Conservation (phyloP, 2,888 invertebrate species). For the Drosophila rellima region DNA sequence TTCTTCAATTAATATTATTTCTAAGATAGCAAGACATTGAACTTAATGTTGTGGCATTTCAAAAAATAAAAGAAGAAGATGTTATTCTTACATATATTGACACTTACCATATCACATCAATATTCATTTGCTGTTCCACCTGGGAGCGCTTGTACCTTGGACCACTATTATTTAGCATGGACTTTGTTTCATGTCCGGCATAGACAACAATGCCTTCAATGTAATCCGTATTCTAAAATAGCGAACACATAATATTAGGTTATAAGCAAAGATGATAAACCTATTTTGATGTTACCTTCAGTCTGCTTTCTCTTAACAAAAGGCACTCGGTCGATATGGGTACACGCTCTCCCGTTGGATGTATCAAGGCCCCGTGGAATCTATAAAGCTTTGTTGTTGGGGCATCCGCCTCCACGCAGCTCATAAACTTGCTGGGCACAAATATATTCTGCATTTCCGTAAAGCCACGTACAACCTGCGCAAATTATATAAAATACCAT, state of each 20-base stretch:
- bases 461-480: slow-evolving; percentile 85
- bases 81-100: not conserved
- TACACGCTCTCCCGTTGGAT: slow-evolving; percentile 91
- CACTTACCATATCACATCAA: slow-evolving; percentile 95
- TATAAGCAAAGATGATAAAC: not conserved
- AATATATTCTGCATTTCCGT: slow-evolving; percentile 89
- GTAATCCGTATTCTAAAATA: slow-evolving; percentile 93
- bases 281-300: slow-evolving; percentile 86
- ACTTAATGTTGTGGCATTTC: not conserved
- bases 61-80: too few relatives aligned
- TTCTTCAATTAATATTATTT: not conserved
- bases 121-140: slow-evolving; percentile 97
- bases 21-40: not conserved
- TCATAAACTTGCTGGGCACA: slow-evolving; percentile 92
- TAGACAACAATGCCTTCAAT: slow-evolving; percentile 98
- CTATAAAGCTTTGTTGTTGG: slow-evolving; percentile 98
- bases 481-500: slow-evolving; percentile 23
- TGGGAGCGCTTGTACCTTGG: slow-evolving; percentile 97
- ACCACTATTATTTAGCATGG: slow-evolving; percentile 98
- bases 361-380: slow-evolving; percentile 95
- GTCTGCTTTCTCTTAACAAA: slow-evolving; percentile 95
- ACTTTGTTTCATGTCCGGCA: slow-evolving; percentile 98
- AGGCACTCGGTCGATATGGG: slow-evolving; percentile 96
- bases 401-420: slow-evolving; percentile 95
- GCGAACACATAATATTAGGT: not conserved